Percentiles rank a stretch among this genome's conserved stretches.
Conservation (phyloP, 2,113 vertebrate genomes). For the Periophthalmodon schlosseri region DNA sequence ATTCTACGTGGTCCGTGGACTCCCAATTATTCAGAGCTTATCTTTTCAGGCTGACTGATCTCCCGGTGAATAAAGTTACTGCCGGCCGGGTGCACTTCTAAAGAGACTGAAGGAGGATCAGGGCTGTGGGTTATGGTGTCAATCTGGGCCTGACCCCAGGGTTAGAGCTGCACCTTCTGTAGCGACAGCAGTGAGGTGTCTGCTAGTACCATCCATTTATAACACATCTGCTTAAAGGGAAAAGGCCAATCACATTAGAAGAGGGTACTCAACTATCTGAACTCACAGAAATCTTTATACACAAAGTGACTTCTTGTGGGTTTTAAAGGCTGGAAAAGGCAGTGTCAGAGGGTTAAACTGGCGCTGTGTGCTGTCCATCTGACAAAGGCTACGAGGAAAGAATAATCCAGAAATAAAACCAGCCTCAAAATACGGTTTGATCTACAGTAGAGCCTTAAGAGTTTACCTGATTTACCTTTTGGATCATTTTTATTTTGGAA, state of each 20-base stretch:
- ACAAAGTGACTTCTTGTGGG: conserved; percentile 55
- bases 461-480: background rate
- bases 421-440: background rate
- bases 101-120: conserved; percentile 80
- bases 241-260: conserved; percentile 78
- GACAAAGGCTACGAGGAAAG: conserved; percentile 42
- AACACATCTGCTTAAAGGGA: conserved; percentile 70
- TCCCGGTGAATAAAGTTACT: conserved; percentile 90
- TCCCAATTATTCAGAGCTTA: conserved; percentile 96
- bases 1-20: conserved; percentile 85
- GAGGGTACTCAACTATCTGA: conserved; percentile 58
- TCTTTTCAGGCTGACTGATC: conserved; percentile 87
- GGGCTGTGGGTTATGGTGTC: conserved; percentile 84
- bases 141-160: conserved; percentile 83
- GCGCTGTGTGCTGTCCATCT: conserved; percentile 27
- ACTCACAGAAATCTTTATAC: conserved; percentile 52
- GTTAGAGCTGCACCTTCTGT: conserved; percentile 78
- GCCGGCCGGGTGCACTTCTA: conserved; percentile 86
- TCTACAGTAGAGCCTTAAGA: background rate
- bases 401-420: background rate
- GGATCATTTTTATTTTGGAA: background rate
- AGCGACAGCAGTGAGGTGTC: conserved; percentile 78
- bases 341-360: conserved; percentile 59
- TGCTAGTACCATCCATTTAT: conserved; percentile 69
- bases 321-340: conserved; percentile 63